A percentile compares a stretch with the other conserved stretches of the same genome.
phyloP scores from a whole-genome alignment of 2,888 invertebrate species.

The Sarcophaga carnaria region DNA sequence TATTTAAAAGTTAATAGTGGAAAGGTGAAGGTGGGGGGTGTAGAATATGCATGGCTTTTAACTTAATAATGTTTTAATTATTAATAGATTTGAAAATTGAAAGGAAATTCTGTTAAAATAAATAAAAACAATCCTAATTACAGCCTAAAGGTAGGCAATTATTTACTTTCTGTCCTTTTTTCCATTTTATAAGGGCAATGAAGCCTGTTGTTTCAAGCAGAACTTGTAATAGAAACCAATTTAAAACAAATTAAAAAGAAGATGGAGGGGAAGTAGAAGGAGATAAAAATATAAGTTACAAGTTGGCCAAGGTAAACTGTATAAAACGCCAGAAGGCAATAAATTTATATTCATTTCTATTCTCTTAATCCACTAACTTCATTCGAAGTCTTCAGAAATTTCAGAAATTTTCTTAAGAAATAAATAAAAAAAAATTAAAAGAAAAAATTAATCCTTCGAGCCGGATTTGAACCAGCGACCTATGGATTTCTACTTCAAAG shows the following conservation, averaged over 20 bases:
- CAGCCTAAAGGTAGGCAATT: background rate
- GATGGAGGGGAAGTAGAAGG: too few relatives aligned
- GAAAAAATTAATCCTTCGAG: constrained; percentile 83
- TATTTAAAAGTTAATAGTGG: background rate
- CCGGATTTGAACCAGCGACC: constrained; percentile 88
- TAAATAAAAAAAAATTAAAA: constrained; percentile 27
- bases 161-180: too few relatives aligned
- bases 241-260: too few relatives aligned
- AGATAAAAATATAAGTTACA: too few relatives aligned
- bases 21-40: background rate
- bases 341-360: too few relatives aligned
- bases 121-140: background rate
- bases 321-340: too few relatives aligned
- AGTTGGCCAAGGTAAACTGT: too few relatives aligned
- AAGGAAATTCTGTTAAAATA: background rate
- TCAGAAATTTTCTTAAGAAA: background rate
- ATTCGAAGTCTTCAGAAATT: too few relatives aligned
- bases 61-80: background rate
- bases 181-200: too few relatives aligned
- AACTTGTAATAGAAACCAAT: too few relatives aligned
- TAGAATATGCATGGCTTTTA: background rate
- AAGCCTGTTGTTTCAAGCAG: too few relatives aligned
- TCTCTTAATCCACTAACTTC: too few relatives aligned
- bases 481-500: constrained; percentile 82
- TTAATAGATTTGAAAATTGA: background rate